Conservation (phyloP, 2,797 vertebrate genomes). For the Trachops cirrhosus region DNA sequence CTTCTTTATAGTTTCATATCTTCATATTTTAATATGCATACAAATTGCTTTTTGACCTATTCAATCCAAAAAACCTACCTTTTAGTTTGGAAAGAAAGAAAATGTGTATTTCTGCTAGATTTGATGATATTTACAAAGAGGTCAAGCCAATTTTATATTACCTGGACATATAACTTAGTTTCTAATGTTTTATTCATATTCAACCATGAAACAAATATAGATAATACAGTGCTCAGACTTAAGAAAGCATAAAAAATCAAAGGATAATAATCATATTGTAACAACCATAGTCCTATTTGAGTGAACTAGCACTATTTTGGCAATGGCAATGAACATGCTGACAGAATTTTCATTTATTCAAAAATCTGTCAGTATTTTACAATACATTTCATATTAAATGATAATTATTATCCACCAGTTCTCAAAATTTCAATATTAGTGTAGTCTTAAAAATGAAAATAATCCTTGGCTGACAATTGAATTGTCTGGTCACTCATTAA, state of each 20-base stretch:
- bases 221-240: constrained; percentile 35
- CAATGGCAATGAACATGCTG: not conserved
- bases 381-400: constrained; percentile 45
- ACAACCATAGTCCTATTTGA: not conserved
- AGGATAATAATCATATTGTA: not conserved
- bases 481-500: not conserved
- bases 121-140: constrained; percentile 47
- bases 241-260: constrained; percentile 12
- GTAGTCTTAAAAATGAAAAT: not conserved
- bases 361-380: constrained; percentile 1
- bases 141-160: constrained; percentile 44
- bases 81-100: constrained; percentile 40
- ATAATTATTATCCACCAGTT: constrained; percentile 47
- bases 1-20: not conserved
- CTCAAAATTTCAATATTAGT: not conserved
- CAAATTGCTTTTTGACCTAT: constrained; percentile 43
- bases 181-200: constrained; percentile 59
- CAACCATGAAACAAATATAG: constrained; percentile 46
- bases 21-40: constrained; percentile 40
- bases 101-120: constrained; percentile 34
- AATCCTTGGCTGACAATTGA: not conserved
- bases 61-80: constrained; percentile 42
- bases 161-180: constrained; percentile 11
- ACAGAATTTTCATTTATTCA: constrained; percentile 39
- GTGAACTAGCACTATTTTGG: not conserved